Evolutionary conservation across 1,140 invertebrate genomes (phyloP), one percentile per base, ranked within the genome.

Genomic region (Drosophila repleta): DNA sequence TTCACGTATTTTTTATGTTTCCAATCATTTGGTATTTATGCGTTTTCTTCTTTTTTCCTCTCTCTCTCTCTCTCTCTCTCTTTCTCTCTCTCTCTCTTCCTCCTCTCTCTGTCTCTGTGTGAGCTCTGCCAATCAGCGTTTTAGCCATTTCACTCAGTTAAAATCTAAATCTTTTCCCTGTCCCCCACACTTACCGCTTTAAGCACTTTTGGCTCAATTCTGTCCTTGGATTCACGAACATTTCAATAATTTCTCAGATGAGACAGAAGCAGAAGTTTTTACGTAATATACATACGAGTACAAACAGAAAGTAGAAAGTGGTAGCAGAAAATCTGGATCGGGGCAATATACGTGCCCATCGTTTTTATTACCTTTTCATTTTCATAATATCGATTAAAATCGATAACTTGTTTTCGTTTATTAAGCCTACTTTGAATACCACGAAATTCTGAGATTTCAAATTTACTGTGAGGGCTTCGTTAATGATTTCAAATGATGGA

Each of bases 11-110:
- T 77, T 80, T 74, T 85, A 77, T 85, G 73, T 74, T 85, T 74
- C 74, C 81, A 84, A 85, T 84, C 81, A 85, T 85, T 84, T 77
- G 63, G 82, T 84, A 85, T 84, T 84, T 85, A 84, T 84, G 81
- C 74, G 81, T 77, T 79, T 73, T 79, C 76, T 76, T 84, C 76
- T 76, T 79, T 79, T 73, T 66, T 69, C 71, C 10, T 58, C 35
- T 61, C 63, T 46, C 26, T 29, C 29, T 61, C 72, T 57, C 35
- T 29, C 37, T 84, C 76, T 74, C 74, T 79, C 73, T 73, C 73
- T 68, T 7, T 58, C 35, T 56, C 55, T 57, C 26, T 26, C 29
- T 29, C 26, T 29, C 26, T 29, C 0, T 29, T 6, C 8, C 29
- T 32, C 15, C 18, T 29, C 29, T 32, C 15, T 21, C 15, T 37